phyloP scores from a whole-genome alignment of 2,888 invertebrate genomes.

The Brenthis daphne region DNA sequence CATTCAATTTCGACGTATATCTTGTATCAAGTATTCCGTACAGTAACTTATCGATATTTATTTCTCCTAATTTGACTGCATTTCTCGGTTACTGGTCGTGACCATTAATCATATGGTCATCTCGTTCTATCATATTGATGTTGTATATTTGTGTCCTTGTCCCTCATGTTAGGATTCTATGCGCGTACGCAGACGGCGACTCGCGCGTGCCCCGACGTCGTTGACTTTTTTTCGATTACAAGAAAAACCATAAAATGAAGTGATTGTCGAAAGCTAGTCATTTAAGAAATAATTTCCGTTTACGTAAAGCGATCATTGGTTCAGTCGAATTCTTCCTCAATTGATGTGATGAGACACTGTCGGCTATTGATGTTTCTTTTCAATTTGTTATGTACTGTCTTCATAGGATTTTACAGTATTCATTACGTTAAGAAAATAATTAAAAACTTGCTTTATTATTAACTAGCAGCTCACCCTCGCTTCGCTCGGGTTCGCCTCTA shows the following conservation, averaged over 20 bases:
- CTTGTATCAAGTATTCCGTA: slow-evolving; percentile 50
- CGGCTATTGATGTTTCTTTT: slow-evolving; percentile 3
- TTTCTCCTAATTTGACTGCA: slow-evolving; percentile 78
- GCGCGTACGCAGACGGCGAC: slow-evolving; percentile 62
- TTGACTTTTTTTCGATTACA: slow-evolving; percentile 59
- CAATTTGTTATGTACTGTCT: background rate
- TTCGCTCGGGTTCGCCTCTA: too few relatives aligned
- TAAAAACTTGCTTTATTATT: too few relatives aligned
- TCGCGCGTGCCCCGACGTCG: slow-evolving; percentile 71
- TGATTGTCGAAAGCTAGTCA: slow-evolving; percentile 56
- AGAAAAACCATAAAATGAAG: slow-evolving; percentile 72
- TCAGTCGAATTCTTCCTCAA: slow-evolving; percentile 20
- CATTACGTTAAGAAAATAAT: too few relatives aligned
- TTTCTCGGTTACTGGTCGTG: slow-evolving; percentile 68
- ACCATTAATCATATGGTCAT: slow-evolving; percentile 63
- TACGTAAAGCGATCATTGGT: slow-evolving; percentile 22
- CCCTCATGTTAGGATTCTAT: slow-evolving; percentile 59
- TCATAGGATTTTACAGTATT: too few relatives aligned
- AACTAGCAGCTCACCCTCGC: too few relatives aligned
- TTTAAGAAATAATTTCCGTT: slow-evolving; percentile 62
- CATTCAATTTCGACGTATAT: slow-evolving; percentile 46
- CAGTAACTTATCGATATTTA: slow-evolving; percentile 64
- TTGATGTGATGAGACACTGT: background rate
- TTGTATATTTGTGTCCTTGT: slow-evolving; percentile 50
- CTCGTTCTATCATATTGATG: slow-evolving; percentile 45